A percentile compares a stretch with the other conserved stretches of the same genome.
Evolutionary conservation across 1,140 invertebrate species (phyloP).

Genomic region (Panagrolaimus sp.): DNA sequence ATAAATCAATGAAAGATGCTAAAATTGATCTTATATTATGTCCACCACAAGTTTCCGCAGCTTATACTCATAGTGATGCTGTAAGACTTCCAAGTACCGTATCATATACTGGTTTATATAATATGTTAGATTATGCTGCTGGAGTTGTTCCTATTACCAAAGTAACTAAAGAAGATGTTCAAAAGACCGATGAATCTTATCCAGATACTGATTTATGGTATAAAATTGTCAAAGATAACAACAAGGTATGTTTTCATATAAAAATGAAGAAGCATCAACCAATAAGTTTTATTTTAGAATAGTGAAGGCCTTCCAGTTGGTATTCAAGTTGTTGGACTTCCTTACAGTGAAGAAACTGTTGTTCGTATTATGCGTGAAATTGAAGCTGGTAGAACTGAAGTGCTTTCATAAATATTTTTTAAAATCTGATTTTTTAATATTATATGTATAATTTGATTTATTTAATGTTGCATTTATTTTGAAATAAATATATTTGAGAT

Average conservation of each 20-base stretch:
- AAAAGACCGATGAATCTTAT: neutral
- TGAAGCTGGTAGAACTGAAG: conserved; percentile 36
- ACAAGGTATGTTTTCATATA: neutral
- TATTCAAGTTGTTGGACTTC: conserved; percentile 15
- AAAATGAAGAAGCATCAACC: no score
- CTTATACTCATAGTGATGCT: conserved; percentile 1
- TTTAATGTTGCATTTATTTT: no score
- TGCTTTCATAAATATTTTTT: no score
- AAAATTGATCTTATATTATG: neutral
- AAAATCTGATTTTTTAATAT: no score
- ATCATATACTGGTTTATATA: conserved; percentile 14
- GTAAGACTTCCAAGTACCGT: neutral
- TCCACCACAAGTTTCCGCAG: conserved; percentile 1
- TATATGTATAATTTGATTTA: no score
- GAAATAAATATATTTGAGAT: no score
- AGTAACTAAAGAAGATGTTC: conserved; percentile 9
- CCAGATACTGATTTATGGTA: neutral
- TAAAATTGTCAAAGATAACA: neutral
- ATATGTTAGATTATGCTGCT: conserved; percentile 20
- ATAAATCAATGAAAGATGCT: neutral
- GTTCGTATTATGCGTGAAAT: conserved; percentile 16
- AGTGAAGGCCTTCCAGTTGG: conserved; percentile 14
- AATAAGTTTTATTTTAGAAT: neutral
- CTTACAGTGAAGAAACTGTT: conserved; percentile 20
- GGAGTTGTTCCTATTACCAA: conserved; percentile 13